Evolutionary conservation across 2,797 vertebrate genomes (phyloP), one percentile per base, ranked within the genome.

Genomic region (Sebastes oblongus): DNA sequence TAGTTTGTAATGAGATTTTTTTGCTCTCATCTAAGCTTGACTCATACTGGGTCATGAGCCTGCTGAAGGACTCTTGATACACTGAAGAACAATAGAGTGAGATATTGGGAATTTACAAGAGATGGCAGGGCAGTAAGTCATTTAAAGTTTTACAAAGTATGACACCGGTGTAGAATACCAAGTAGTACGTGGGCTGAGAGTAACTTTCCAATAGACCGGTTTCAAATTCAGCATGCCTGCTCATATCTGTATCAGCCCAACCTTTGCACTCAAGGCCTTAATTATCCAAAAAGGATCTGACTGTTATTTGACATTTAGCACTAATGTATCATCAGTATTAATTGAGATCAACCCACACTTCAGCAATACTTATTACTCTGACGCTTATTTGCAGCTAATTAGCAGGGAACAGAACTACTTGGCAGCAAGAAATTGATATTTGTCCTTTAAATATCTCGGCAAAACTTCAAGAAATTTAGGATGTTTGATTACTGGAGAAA

Each of bases 71-170:
- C 91, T 88, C 88, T 89, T 86, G 76, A 91, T 91, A 86, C 89
- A 87, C 88, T 74, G 68, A 89, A 92, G 92, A 94, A 94, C 93
- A 95, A 94, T 92, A 88, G 87, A 93, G 85, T 82, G 69, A 89
- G 89, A 89, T 93, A 91, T 91, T 88, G 89, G 79, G 88, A 92
- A 92, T 93, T 89, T 92, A 89, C 87, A 88, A 89, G 86, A 82
- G 91, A 92, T 85, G 87, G 86, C 83, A 75, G 86, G 84, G 86
- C 81, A 89, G 90, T 85, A 89, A 93, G 93, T 94, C 89, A 93
- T 94, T 94, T 95, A 88, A 94, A 94, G 93, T 94, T 94, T 93
- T 86, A 92, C 81, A 90, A 92, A 94, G 92, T 91, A 84, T 93
- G 83, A 90, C 88, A 90, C 90, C 82, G 72, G 84, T 29, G 71